phyloP scores from a whole-genome alignment of 2,888 invertebrate species.

The Volucella inanis region DNA sequence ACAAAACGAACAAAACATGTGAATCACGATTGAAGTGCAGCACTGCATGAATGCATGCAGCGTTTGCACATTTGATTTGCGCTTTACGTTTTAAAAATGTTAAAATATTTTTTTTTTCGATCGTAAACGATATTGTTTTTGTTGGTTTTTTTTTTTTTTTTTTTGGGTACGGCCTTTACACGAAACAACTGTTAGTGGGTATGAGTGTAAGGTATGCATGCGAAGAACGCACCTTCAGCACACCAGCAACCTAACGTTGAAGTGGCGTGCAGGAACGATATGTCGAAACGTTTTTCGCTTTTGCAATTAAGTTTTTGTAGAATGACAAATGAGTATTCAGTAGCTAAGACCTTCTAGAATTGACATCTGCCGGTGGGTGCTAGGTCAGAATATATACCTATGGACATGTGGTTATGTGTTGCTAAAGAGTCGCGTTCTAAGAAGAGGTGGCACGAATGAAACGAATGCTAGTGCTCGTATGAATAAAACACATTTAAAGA shows the following conservation, averaged over 20 bases:
- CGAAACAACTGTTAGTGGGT: constrained; percentile 11
- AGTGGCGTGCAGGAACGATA: neutral
- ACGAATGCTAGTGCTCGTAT: too few relatives aligned
- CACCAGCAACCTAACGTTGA: neutral
- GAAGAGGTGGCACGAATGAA: too few relatives aligned
- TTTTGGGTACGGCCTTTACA: constrained; percentile 54
- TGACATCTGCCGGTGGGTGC: too few relatives aligned
- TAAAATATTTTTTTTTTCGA: constrained; percentile 41
- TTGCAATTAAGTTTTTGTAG: neutral
- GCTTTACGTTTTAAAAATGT: constrained; percentile 42
- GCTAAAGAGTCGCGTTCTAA: too few relatives aligned
- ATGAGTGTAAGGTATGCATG: neutral
- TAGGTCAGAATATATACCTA: too few relatives aligned
- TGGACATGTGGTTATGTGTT: too few relatives aligned
- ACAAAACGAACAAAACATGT: constrained; percentile 45
- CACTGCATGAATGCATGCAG: constrained; percentile 41
- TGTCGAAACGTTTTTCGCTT: neutral
- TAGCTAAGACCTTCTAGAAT: too few relatives aligned
- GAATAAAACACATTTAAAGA: too few relatives aligned
- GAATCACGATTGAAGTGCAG: constrained; percentile 58
- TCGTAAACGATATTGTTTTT: constrained; percentile 4
- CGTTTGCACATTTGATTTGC: constrained; percentile 58
- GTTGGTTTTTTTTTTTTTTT: neutral
- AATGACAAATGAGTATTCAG: neutral
- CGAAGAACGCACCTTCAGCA: constrained; percentile 37